Evolutionary conservation across 2,888 invertebrate genomes (phyloP).

Genomic region (Dione juno): DNA sequence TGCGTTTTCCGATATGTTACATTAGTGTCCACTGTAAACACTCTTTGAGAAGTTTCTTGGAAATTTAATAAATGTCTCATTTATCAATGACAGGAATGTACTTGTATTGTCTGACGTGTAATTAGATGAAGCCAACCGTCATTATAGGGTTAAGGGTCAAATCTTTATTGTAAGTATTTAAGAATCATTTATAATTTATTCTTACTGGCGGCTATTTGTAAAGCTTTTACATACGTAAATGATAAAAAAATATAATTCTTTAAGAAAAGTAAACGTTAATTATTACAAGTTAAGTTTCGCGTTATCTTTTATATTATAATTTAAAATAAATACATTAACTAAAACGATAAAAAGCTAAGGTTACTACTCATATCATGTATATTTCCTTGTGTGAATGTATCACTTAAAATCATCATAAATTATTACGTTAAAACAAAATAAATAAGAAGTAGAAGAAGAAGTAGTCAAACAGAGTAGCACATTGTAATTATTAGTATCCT

Average conservation of each 20-base stretch:
- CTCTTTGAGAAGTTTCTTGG: constrained; percentile 5
- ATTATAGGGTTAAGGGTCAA: constrained; percentile 40
- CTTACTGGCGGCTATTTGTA: background rate
- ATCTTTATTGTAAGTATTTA: constrained; percentile 38
- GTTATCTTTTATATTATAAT: background rate
- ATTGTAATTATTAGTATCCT: background rate
- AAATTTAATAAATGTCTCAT: constrained; percentile 12
- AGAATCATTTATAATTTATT: constrained; percentile 21
- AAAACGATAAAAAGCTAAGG: background rate
- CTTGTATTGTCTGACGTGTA: constrained; percentile 19
- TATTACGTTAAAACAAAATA: background rate
- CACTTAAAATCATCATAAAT: background rate
- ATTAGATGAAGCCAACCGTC: constrained; percentile 31
- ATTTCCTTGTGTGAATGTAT: background rate
- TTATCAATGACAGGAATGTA: constrained; percentile 6
- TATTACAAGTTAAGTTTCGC: background rate
- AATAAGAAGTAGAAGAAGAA: background rate
- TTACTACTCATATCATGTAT: background rate
- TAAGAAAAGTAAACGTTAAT: background rate
- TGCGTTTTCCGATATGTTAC: background rate
- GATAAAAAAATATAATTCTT: background rate
- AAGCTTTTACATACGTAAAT: background rate
- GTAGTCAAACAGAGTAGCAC: background rate
- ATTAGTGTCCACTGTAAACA: background rate
- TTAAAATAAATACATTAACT: background rate